phyloP scores from a whole-genome alignment of 2,797 vertebrate genomes.

The Chaetophractus vellerosus region DNA sequence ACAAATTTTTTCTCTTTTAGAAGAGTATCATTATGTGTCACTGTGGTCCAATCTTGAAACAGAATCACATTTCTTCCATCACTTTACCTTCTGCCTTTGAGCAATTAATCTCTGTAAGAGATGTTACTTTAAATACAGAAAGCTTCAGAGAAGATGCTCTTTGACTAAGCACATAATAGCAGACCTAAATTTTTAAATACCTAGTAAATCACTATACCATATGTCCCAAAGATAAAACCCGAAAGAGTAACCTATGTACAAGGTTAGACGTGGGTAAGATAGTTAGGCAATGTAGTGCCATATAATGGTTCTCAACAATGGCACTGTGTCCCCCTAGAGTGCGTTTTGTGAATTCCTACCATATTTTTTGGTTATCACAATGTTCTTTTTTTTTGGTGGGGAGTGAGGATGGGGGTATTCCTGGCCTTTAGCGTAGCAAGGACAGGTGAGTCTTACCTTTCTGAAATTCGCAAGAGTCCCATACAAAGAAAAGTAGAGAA shows the following conservation, averaged over 20 bases:
- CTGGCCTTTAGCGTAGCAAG: background rate
- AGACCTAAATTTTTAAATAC: background rate
- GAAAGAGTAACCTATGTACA: background rate
- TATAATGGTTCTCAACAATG: background rate
- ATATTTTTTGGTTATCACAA: background rate
- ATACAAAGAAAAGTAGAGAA: background rate
- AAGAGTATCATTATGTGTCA: constrained; percentile 63
- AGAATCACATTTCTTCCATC: constrained; percentile 69
- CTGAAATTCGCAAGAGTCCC: background rate
- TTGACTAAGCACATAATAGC: background rate
- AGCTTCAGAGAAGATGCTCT: background rate
- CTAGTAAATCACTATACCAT: background rate
- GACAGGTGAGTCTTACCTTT: no score
- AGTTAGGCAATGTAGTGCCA: background rate
- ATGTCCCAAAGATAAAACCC: background rate
- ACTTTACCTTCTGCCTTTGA: constrained; percentile 67
- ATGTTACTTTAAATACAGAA: constrained; percentile 75
- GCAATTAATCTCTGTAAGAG: constrained; percentile 79
- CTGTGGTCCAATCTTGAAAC: constrained; percentile 70
- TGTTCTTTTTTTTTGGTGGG: background rate
- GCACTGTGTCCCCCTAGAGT: background rate
- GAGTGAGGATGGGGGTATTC: background rate
- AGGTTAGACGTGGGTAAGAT: background rate
- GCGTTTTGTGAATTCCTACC: background rate
- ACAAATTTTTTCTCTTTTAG: constrained; percentile 65